Base-by-base conservation (phyloP, 1,140 invertebrate genomes). In the Euglossa dilemma region DNA sequence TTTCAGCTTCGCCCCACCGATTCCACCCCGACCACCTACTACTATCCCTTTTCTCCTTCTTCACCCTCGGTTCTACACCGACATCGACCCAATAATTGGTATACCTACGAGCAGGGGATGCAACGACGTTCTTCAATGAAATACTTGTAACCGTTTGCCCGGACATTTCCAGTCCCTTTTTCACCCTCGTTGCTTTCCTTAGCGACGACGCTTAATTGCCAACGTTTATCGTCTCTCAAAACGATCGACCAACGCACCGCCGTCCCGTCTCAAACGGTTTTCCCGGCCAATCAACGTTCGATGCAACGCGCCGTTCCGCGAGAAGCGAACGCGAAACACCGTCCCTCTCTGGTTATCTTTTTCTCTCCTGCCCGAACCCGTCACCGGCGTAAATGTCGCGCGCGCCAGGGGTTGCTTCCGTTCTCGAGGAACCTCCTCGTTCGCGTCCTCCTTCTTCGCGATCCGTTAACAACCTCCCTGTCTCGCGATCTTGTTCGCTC, bases 21-120 rank as follows among this genome's bases (percentile, higher is more conserved):
- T 81, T 56, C 36, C 70, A 7, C 59, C 47, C 78, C 70, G 56
- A 14, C 80, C 47, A 25, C 85, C 80, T 86, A 76, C 76, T 66
- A n/a, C n/a, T n/a, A n/a, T n/a, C 80, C 73, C 71, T 74, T 75
- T 56, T 57, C 63, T 70, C 74, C 72, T 74, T 87, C 84, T 75
- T 84, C 76, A 85, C 84, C 81, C 84, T 87, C 88, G 73, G 52
- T 59, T 75, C 87, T 84, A 80, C 77, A 75, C 75, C 85, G 88
- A 74, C 78, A 83, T 89, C 87, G 87, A 90, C 88, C 91, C 88
- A 86, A 85, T 92, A 93, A 93, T 93, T 93, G 92, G 91, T 92
- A 91, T 91, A 90, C 89, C 90, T 92, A 89, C 75, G 71, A 66
- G 45, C 70, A 79, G 83, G 84, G 89, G 88, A 87, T 88, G 83